These are phyloP conservation scores for Phyllotreta striolata DNA, from an alignment of 2,888 invertebrate genomes.

Conservation along the genomic window DNA sequence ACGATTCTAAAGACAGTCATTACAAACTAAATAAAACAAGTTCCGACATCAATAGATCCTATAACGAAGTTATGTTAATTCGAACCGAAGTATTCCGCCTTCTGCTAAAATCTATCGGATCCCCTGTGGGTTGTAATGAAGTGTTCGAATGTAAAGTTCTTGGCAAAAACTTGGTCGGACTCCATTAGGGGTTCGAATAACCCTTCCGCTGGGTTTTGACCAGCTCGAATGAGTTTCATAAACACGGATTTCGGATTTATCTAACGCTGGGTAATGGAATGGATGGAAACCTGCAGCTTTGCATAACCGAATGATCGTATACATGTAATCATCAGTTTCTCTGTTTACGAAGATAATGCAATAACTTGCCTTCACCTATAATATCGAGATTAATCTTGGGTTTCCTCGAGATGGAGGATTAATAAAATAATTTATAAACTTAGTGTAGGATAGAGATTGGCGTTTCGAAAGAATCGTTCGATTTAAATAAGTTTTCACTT, in stretches of 20 bases:
- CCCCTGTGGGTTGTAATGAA: constrained; percentile 8
- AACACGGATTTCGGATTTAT: constrained; percentile 15
- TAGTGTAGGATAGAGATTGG: no score
- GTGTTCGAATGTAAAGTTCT: constrained; percentile 12
- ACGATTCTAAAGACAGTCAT: no score
- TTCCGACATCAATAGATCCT: background rate
- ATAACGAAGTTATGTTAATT: constrained; percentile 5
- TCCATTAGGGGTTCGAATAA: constrained; percentile 16
- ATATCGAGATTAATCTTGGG: no score
- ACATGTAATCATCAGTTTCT: constrained; percentile 1
- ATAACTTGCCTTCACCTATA: no score
- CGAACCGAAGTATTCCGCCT: background rate
- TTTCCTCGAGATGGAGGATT: no score
- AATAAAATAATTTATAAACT: no score
- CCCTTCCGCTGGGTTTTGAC: constrained; percentile 11
- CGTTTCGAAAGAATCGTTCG: no score
- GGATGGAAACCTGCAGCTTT: constrained; percentile 6
- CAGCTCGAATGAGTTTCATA: constrained; percentile 16
- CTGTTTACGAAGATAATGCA: no score
- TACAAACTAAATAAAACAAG: no score
- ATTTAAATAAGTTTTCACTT: no score
- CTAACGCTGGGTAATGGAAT: constrained; percentile 10
- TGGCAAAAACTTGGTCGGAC: constrained; percentile 11
- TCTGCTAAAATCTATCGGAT: constrained; percentile 9
- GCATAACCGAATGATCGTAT: constrained; percentile 1